Conservation (phyloP, 2,113 vertebrate genomes). For the Nansenia antarctica region DNA sequence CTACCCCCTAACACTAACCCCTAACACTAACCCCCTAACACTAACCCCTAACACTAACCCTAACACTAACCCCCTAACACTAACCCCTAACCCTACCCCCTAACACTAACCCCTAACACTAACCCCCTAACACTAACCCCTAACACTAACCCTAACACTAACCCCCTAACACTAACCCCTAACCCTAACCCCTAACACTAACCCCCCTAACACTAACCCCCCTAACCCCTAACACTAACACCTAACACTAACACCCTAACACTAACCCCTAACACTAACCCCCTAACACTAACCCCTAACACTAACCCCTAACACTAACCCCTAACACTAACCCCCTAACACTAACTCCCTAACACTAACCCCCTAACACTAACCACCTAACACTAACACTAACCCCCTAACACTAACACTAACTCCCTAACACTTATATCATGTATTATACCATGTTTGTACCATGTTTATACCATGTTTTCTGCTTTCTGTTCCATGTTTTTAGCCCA, state of each 20-base stretch:
- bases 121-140: background rate
- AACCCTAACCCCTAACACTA: background rate
- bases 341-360: too few species aligned
- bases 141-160: too few species aligned
- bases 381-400: background rate
- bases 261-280: background rate
- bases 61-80: too few species aligned
- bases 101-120: background rate
- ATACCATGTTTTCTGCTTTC: background rate
- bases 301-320: background rate
- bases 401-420: background rate
- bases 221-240: background rate
- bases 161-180: background rate
- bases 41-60: background rate
- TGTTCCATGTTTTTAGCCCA: conserved; percentile 79
- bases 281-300: background rate
- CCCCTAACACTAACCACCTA: background rate
- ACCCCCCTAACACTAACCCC: too few species aligned
- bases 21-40: background rate
- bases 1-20: background rate
- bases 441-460: background rate
- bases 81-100: background rate
- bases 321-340: too few species aligned
- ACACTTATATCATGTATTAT: background rate
- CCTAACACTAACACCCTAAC: background rate